A percentile compares a stretch with the other conserved stretches of the same genome.
Conservation (phyloP, 1,140 invertebrate genomes). For the Trinorchestia longiramus region DNA sequence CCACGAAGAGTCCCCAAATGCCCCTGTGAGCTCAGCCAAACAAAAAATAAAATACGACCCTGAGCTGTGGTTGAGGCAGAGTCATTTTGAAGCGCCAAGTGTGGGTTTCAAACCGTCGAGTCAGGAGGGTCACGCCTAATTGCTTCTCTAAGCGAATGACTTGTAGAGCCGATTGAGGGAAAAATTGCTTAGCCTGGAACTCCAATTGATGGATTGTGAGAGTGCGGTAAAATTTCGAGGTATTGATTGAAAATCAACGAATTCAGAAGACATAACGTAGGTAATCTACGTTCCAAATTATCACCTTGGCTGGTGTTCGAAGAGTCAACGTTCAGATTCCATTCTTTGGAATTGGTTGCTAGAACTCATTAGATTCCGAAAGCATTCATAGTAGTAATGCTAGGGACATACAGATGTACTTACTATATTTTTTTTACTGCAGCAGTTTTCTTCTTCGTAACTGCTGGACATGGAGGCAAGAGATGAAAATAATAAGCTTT, state of each 20-base stretch:
- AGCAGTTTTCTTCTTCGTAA: too few species aligned
- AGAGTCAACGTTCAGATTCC: neutral
- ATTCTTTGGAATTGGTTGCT: neutral
- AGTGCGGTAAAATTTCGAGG: neutral
- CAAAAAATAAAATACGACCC: neutral
- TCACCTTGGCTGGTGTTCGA: neutral
- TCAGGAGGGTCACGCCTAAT: conserved; percentile 17
- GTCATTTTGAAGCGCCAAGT: neutral
- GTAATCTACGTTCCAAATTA: neutral
- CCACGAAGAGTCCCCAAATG: neutral
- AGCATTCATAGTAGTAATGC: too few species aligned
- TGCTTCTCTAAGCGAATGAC: conserved; percentile 19
- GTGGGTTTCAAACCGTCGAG: neutral
- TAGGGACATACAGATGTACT: too few species aligned
- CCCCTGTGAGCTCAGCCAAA: neutral
- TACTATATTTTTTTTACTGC: too few species aligned
- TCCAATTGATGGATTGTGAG: conserved; percentile 13
- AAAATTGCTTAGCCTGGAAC: conserved; percentile 2
- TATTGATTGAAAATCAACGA: neutral
- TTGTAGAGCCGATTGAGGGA: conserved; percentile 20
- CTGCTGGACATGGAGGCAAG: too few species aligned
- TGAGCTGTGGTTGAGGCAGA: neutral
- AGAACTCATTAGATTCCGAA: neutral
- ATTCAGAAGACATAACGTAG: neutral
- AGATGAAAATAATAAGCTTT: too few species aligned